Evolutionary conservation across 2,797 vertebrate genomes (phyloP).

Genomic region (Delichon dasypus): DNA sequence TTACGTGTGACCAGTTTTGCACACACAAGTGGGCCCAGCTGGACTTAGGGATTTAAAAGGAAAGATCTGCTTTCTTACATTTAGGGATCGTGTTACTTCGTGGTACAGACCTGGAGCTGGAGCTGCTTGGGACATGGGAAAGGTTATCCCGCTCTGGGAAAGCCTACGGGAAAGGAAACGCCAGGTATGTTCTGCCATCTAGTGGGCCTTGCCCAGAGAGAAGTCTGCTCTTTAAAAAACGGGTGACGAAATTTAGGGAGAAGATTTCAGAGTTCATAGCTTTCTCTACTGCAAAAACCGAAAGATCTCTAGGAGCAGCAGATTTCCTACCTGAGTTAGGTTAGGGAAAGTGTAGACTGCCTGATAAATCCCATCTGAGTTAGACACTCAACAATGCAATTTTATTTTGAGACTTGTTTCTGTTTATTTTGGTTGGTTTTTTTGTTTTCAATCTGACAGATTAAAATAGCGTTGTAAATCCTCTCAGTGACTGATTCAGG

Average conservation of each 20-base stretch:
- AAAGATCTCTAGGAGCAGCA: not conserved
- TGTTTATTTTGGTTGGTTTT: not conserved
- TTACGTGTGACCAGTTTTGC: not conserved
- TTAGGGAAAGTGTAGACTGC: not conserved
- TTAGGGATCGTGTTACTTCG: not conserved
- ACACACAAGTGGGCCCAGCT: not conserved
- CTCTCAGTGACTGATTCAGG: not conserved
- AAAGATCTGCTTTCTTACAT: not conserved
- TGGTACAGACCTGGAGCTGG: not conserved
- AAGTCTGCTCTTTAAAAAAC: not conserved
- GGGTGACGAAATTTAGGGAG: not conserved
- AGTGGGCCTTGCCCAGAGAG: not conserved
- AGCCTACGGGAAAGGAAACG: not conserved
- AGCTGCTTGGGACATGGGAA: not conserved
- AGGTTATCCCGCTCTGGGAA: not conserved
- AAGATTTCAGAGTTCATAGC: not conserved
- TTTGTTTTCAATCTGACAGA: not conserved
- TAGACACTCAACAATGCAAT: not conserved
- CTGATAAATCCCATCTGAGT: not conserved
- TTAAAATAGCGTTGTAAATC: not conserved
- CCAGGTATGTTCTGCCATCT: slow-evolving; percentile 51
- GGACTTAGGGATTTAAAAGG: not conserved
- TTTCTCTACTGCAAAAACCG: not conserved
- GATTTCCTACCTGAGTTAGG: not conserved
- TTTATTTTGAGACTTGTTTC: not conserved